Evolutionary conservation across 2,797 vertebrate species (phyloP).

Genomic region (Xerus rutilus): DNA sequence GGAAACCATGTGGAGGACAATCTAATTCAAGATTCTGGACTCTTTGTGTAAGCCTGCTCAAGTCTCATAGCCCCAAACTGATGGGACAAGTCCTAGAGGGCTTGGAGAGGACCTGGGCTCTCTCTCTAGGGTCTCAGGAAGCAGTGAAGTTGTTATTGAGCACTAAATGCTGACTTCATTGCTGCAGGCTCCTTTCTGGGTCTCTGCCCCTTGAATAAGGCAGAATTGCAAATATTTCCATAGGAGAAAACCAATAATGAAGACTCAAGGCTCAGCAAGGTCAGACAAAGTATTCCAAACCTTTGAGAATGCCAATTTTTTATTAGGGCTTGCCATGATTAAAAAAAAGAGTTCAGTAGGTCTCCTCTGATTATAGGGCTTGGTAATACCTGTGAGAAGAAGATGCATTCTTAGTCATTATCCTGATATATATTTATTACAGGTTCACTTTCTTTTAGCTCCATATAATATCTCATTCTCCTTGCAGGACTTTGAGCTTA

Average conservation of each 20-base stretch:
- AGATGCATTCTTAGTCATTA: background rate
- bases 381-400: background rate
- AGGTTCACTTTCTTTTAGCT: background rate
- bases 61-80: rapidly evolving
- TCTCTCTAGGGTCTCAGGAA: background rate
- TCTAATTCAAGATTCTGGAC: background rate
- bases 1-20: background rate
- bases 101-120: background rate
- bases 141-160: background rate
- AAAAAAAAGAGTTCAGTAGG: background rate
- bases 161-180: background rate
- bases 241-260: conserved; percentile 54
- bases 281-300: conserved; percentile 27
- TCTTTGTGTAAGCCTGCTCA: background rate
- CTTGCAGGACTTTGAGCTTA: background rate
- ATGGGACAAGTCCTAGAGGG: too few species aligned
- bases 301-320: conserved; percentile 38
- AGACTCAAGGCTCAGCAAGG: conserved; percentile 64
- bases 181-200: background rate
- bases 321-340: conserved; percentile 55
- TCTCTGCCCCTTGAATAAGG: background rate
- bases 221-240: conserved; percentile 24
- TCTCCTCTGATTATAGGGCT: background rate
- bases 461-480: background rate
- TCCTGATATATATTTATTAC: background rate